Base-by-base conservation (phyloP, 2,797 vertebrate genomes). In the Sebastes vulpes region DNA sequence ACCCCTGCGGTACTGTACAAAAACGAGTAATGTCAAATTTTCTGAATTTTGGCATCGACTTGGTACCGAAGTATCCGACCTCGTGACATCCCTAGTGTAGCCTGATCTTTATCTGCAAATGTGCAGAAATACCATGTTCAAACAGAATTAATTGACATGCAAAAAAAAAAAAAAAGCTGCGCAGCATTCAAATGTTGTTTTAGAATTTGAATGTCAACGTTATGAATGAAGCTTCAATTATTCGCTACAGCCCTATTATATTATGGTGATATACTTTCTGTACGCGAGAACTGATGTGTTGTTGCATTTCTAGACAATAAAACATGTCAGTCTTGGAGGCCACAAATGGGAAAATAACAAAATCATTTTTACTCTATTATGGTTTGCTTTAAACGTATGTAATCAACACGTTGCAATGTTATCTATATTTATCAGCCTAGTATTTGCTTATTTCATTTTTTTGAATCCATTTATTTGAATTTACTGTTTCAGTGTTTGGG, bases 331-430 rank as follows among this genome's bases (percentile, higher is more conserved):
- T 42, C 57, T 63, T 63, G 11, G 20, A 35, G 67, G 50, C 58
- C 28, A 46, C 56, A 28, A 28, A 66, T 29, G 54, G 31, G 53
- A 65, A 77, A 80, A 72, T 65, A 10, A 61, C 20, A n/a, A 8
- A 56, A 74, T 79, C 1, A 52, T 67, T 81, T 77, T 68, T 25
- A 65, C 5, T 57, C 28, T 61, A 32, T 65, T 72, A n/a, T 71
- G 14, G 0, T 85, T 70, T 79, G 35, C 42, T 64, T 21, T 52
- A 26, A 65, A 74, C 28, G 2, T 59, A 21, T 58, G 20, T 76
- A 71, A 28, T 61, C 14, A 57, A 69, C 32, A 46, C 8, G 10
- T 64, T 66, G 42, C 53, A 63, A 23, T 77, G 29, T 65, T 53
- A 81, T 72, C 26, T 72, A 16, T 77, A 66, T 72, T 61, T 35